These are phyloP conservation scores for Melitaea athalia DNA, from an alignment of 2,888 invertebrate species.

Conservation along the genomic window DNA sequence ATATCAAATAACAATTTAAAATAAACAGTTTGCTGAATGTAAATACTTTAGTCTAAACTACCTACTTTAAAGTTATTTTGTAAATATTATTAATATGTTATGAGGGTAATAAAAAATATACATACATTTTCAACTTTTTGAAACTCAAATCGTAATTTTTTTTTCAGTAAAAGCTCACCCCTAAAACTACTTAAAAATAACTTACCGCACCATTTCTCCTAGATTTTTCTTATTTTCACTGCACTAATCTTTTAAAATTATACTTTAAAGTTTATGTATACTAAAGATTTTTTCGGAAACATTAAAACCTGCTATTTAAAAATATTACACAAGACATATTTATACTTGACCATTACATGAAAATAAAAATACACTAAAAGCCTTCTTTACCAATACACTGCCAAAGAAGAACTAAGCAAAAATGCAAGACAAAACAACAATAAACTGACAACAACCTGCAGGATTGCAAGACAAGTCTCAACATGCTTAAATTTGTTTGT, in stretches of 20 bases:
- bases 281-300: not conserved
- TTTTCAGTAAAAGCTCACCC: too few relatives aligned
- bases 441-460: constrained; percentile 22
- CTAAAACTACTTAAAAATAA: not conserved
- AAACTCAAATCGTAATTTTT: too few relatives aligned
- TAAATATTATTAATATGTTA: too few relatives aligned
- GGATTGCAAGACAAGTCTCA: constrained; percentile 28
- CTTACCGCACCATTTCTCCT: constrained; percentile 8
- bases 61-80: too few relatives aligned
- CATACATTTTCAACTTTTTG: too few relatives aligned
- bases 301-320: not conserved
- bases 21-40: too few relatives aligned
- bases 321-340: not conserved
- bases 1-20: too few relatives aligned
- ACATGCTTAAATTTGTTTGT: constrained; percentile 26
- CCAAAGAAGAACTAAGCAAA: not conserved
- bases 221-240: not conserved
- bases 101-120: too few relatives aligned
- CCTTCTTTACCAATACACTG: not conserved
- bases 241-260: not conserved
- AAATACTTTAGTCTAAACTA: too few relatives aligned
- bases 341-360: not conserved
- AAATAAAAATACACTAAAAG: not conserved
- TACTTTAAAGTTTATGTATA: not conserved
- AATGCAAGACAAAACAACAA: constrained; percentile 17